Percentiles rank a stretch among this genome's conserved stretches.
These are phyloP conservation scores for Spongilla lacustris DNA, from an alignment of 37 sponge, comb jelly and placozoan species.

Conservation along the genomic window DNA sequence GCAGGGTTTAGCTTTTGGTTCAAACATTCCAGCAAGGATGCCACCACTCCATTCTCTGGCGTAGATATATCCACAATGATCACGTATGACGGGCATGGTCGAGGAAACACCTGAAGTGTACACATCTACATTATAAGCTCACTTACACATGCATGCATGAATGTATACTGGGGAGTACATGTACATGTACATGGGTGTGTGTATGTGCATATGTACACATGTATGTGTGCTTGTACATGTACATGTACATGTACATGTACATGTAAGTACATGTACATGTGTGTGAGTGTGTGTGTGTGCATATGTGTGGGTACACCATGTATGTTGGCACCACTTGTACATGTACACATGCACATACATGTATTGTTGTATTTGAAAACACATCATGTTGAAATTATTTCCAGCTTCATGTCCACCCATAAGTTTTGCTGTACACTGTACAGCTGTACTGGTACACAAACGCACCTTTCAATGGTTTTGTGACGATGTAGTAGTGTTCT, in stretches of 20 bases:
- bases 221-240: no score
- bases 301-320: no score
- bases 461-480: constrained; percentile 66
- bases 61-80: constrained; percentile 26
- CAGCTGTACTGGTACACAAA: not conserved
- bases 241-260: no score
- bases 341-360: no score
- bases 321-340: no score
- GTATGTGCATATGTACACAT: no score
- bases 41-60: constrained; percentile 64
- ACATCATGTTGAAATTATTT: no score
- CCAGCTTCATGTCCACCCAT: no score
- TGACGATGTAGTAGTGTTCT: constrained; percentile 63
- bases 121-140: not conserved
- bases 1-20: constrained; percentile 37
- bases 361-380: no score
- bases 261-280: no score
- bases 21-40: constrained; percentile 55
- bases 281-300: not conserved
- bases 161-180: not conserved
- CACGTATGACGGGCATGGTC: constrained; percentile 51
- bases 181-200: not conserved
- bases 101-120: constrained; percentile 25
- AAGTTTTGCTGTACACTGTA: not conserved
- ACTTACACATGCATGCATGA: not conserved